phyloP scores from a whole-genome alignment of 2,113 vertebrate genomes.

The Sylvietta virens region DNA sequence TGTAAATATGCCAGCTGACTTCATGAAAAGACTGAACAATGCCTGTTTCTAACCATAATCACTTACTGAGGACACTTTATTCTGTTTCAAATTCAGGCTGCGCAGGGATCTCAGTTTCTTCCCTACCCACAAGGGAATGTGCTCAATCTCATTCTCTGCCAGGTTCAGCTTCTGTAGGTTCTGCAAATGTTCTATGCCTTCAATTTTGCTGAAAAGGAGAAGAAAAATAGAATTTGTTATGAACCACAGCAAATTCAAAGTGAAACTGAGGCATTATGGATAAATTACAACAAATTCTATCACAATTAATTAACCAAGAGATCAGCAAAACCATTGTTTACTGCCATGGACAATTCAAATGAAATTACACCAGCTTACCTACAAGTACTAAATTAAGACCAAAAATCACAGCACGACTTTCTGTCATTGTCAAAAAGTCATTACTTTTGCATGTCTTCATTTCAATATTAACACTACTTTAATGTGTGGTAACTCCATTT shows the following conservation, averaged over 20 bases:
- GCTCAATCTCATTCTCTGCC: conserved; percentile 82
- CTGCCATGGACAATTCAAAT: background rate
- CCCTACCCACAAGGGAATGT: conserved; percentile 81
- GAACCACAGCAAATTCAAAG: background rate
- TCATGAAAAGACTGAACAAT: background rate
- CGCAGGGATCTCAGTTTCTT: conserved; percentile 79
- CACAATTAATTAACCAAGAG: background rate
- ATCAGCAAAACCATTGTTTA: background rate
- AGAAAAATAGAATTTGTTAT: background rate
- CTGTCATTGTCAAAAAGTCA: background rate
- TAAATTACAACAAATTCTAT: background rate
- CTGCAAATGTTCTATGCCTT: conserved; percentile 83
- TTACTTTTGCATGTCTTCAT: background rate
- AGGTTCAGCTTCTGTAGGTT: conserved; percentile 82
- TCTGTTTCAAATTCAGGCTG: conserved; percentile 74
- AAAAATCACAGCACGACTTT: background rate
- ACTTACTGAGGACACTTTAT: conserved; percentile 82
- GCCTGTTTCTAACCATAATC: background rate
- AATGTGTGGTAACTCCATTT: background rate
- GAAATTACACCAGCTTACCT: background rate
- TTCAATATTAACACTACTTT: background rate
- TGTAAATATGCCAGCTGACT: background rate
- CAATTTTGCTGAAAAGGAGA: conserved; percentile 79
- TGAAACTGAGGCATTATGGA: background rate
- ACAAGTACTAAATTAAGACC: background rate